phyloP scores from a whole-genome alignment of 2,113 vertebrate genomes.

The Micronycteris hirsuta region DNA sequence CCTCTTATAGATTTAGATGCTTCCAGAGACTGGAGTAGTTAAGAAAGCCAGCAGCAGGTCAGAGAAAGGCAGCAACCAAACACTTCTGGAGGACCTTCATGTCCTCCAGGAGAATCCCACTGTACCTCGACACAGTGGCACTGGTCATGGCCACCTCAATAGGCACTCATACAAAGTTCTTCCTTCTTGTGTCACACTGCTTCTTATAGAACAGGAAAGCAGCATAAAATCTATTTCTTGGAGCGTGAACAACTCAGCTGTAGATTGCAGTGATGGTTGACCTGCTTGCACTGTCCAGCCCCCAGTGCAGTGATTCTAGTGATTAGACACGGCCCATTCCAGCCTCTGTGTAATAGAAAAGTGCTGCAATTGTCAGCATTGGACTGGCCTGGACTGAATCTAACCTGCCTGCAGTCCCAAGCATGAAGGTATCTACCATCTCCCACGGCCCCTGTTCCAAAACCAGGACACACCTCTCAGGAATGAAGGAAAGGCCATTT shows the following conservation, averaged over 20 bases:
- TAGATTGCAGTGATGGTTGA: not conserved
- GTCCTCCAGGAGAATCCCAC: not conserved
- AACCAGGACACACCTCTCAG: conserved; percentile 10
- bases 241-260: not conserved
- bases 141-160: not conserved
- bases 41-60: not conserved
- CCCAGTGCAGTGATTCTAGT: not conserved
- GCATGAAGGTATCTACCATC: not conserved
- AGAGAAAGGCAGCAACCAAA: not conserved
- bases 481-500: conserved; percentile 70
- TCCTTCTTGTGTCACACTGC: not conserved
- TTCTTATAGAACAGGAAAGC: not conserved
- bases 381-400: not conserved
- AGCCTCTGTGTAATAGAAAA: not conserved
- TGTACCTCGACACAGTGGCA: not conserved
- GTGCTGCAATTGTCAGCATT: not conserved
- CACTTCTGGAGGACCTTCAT: not conserved
- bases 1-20: not conserved
- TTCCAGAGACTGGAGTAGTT: not conserved
- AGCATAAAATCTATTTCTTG: not conserved
- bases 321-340: not conserved
- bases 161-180: not conserved
- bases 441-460: not conserved
- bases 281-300: not conserved
- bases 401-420: not conserved